phyloP scores from a whole-genome alignment of 1,140 invertebrate genomes.

The Danaus plexippus region DNA sequence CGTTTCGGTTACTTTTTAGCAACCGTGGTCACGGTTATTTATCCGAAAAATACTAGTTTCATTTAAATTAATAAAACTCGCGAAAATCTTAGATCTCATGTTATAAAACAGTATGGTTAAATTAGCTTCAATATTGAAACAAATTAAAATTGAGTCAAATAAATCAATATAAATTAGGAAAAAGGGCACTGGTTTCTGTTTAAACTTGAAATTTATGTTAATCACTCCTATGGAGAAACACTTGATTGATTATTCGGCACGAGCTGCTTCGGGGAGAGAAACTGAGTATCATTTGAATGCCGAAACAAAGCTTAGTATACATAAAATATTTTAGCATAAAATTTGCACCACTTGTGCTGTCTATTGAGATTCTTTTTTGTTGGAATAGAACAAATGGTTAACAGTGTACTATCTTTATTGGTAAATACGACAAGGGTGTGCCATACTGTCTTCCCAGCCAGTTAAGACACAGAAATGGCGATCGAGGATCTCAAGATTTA shows the following conservation, averaged over 20 bases:
- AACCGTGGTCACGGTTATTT: too few species aligned
- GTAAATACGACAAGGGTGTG: slow-evolving; percentile 51
- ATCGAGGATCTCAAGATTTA: slow-evolving; percentile 68
- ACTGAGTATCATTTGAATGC: slow-evolving; percentile 11
- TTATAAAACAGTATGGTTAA: too few species aligned
- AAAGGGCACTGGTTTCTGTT: slow-evolving; percentile 49
- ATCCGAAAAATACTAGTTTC: too few species aligned
- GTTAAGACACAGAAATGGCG: slow-evolving; percentile 65
- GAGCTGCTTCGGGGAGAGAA: slow-evolving; percentile 22
- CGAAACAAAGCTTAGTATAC: too few species aligned
- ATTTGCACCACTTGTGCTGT: too few species aligned
- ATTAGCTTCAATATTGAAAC: too few species aligned
- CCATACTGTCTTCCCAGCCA: slow-evolving; percentile 30
- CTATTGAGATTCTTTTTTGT: too few species aligned
- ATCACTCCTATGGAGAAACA: slow-evolving; percentile 52
- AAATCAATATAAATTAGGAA: slow-evolving; percentile 63
- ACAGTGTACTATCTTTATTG: slow-evolving; percentile 28
- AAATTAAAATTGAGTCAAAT: slow-evolving; percentile 47
- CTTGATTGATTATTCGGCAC: slow-evolving; percentile 64
- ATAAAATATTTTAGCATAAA: too few species aligned
- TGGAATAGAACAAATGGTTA: too few species aligned
- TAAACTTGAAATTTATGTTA: slow-evolving; percentile 69
- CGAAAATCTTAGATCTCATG: too few species aligned
- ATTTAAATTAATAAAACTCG: too few species aligned
- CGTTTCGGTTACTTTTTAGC: too few species aligned